phyloP scores from a whole-genome alignment of 2,888 invertebrate genomes.

The Litoditis marina region DNA sequence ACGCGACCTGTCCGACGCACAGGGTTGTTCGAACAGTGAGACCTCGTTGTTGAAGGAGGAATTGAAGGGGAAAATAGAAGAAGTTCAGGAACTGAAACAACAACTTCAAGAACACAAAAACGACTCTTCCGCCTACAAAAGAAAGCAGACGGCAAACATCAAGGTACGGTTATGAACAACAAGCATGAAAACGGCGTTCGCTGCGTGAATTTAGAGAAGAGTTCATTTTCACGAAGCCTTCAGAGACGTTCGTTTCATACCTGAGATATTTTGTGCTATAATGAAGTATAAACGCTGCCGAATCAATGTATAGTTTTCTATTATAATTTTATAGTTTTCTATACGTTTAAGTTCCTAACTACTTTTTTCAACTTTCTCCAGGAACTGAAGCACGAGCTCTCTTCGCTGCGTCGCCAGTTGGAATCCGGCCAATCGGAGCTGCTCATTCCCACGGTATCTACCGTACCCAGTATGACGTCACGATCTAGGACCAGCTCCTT shows the following conservation, averaged over 20 bases:
- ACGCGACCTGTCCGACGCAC: conserved; percentile 3
- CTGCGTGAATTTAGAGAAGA: too few species aligned
- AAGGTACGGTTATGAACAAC: conserved; percentile 6
- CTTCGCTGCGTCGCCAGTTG: conserved; percentile 20
- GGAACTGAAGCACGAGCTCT: conserved; percentile 32
- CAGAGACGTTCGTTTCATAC: too few species aligned
- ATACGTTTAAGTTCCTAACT: too few species aligned
- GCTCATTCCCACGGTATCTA: conserved; percentile 13
- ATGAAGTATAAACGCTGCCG: too few species aligned
- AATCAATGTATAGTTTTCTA: too few species aligned
- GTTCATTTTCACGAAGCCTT: too few species aligned
- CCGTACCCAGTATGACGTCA: conserved; percentile 24
- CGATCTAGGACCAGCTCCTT: conserved; percentile 40
- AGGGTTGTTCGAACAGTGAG: conserved; percentile 13
- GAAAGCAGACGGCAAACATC: conserved; percentile 26
- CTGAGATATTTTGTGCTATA: too few species aligned
- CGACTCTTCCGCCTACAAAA: conserved; percentile 29
- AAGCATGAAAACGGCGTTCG: too few species aligned
- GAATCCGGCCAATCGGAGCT: conserved; percentile 9
- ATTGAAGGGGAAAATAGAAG: conserved; percentile 19
- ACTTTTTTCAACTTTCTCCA: too few species aligned
- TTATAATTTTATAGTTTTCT: too few species aligned
- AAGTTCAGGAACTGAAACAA: conserved; percentile 15
- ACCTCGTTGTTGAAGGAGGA: conserved; percentile 19
- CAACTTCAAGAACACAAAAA: conserved; percentile 22